phyloP scores from a whole-genome alignment of 2,113 vertebrate genomes.

The Rhynchomys soricoides region DNA sequence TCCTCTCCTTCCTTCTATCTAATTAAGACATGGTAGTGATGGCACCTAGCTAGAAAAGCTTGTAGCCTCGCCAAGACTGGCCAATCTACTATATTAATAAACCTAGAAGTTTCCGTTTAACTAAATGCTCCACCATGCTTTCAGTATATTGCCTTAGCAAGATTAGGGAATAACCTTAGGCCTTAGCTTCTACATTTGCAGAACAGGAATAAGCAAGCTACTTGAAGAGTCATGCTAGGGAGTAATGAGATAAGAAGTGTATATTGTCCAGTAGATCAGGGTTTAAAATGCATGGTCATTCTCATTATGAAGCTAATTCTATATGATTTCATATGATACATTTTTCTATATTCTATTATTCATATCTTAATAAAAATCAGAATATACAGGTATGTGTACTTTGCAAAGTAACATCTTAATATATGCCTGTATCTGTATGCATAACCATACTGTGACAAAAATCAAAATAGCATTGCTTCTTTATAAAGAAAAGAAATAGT shows the following conservation, averaged over 20 bases:
- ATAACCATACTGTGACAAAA: rapidly evolving
- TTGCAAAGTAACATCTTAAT: neutral
- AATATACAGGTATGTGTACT: neutral
- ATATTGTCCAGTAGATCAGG: neutral
- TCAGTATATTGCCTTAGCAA: neutral
- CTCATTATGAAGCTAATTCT: neutral
- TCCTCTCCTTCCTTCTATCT: neutral
- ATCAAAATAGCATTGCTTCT: neutral
- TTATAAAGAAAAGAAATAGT: neutral
- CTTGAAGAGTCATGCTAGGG: neutral
- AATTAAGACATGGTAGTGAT: neutral
- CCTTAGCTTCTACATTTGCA: neutral
- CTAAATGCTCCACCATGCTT: neutral
- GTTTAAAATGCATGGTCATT: neutral
- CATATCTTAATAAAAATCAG: neutral
- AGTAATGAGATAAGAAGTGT: neutral
- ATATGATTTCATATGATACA: neutral
- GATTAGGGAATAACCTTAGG: neutral
- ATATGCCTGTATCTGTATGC: neutral
- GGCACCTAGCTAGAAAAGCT: neutral
- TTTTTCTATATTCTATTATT: neutral
- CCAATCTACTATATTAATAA: neutral
- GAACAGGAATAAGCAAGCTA: neutral
- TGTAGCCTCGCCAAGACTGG: neutral
- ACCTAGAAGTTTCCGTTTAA: neutral